Evolutionary conservation across 2,113 vertebrate genomes (phyloP).

Genomic region (Varanus komodoensis): DNA sequence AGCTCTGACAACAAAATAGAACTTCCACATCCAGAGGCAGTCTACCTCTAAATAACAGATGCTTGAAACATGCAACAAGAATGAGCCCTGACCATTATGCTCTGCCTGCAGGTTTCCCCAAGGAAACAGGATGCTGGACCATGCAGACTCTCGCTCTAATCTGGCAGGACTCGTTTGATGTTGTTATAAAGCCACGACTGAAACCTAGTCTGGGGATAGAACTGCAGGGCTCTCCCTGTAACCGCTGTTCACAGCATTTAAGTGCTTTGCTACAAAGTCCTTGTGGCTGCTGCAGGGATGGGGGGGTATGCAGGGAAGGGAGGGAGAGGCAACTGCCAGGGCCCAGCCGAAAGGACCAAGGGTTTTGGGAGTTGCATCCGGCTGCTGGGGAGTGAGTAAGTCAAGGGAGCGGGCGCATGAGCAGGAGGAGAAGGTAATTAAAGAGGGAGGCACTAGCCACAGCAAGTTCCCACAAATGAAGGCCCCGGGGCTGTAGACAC

Average conservation of each 20-base stretch:
- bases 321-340: constrained; percentile 23
- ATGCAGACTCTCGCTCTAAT: neutral
- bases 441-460: constrained; percentile 78
- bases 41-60: neutral
- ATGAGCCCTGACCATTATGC: neutral
- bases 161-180: neutral
- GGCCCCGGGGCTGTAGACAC: constrained; percentile 83
- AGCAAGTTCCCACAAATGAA: constrained; percentile 82
- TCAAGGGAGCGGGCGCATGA: constrained; percentile 67
- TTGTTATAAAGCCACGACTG: constrained; percentile 8
- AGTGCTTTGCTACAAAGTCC: constrained; percentile 30
- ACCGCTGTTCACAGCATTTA: neutral
- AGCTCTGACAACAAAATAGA: neutral
- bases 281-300: neutral
- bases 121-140: neutral
- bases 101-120: neutral
- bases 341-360: constrained; percentile 26
- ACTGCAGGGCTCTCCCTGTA: constrained; percentile 16
- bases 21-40: neutral
- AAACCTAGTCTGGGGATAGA: constrained; percentile 16
- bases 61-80: too few species aligned
- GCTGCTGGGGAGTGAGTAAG: constrained; percentile 75
- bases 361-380: constrained; percentile 36
- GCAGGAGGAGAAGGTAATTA: constrained; percentile 80
- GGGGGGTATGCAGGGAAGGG: neutral